Evolutionary conservation across 1,140 invertebrate genomes (phyloP), one percentile per base, ranked within the genome.

Genomic region (Oedothorax gibbosus): DNA sequence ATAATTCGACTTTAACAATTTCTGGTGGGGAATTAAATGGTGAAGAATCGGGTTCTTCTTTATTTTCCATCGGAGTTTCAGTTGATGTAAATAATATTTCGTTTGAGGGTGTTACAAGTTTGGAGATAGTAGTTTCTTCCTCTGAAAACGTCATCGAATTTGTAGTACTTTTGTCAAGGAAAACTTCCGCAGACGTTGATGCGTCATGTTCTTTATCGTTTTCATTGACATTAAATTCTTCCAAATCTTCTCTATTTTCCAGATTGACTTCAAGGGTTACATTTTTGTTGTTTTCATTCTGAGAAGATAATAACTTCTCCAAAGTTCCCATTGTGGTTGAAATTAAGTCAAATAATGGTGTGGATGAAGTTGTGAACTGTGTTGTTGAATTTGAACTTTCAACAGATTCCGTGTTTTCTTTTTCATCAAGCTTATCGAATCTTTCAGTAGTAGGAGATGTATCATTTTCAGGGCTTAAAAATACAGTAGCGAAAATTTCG

Each of bases 221-320:
- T 51, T 12, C 7, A 7, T 71, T 50, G 49, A 51, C 68, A 50
- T 35, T 6, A 71, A 21, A 35, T 21, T 49, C 53, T 53, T 50
- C 68, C n/a, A 18, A 6, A 0, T 7, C 18, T 11, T 69, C 50
- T 35, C 57, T 53, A 21, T 66, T 54, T 65, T 73, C 60, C 12
- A 66, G 18, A 15, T 73, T 51, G 9, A 71, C 79, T 66, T 83
- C 81, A n/a, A 83, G 11, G 53, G 51, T 75, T 8, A 75, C 2
- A 57, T 83, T 83, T n/a, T 72, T 83, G 21, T 8, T 3, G 0
- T 15, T n/a, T 15, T 78, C 76, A 2, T 21, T 53, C n/a, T 78
- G 5, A 20, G 76, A 78, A 20, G 76, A 20, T 12, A 51, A 66
- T 10, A 78, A 21, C 21, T 78, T 78, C 66, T 78, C 76, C 21